Evolutionary conservation across 2,113 vertebrate species (phyloP), one percentile per base, ranked within the genome.

Genomic region (Rhinichthys klamathensis): DNA sequence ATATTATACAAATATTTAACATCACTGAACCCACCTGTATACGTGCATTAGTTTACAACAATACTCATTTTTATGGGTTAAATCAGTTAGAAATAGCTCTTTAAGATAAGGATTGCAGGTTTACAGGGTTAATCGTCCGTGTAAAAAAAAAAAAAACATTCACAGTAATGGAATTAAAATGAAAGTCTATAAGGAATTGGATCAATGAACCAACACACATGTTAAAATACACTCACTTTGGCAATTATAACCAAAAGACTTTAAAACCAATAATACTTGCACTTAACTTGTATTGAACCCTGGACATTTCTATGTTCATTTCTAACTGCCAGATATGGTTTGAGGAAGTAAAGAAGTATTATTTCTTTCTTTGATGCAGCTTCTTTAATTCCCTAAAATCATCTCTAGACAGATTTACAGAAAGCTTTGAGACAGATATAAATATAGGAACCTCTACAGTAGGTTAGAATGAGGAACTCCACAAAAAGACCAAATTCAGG

Each of bases 371-470:
- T 72, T 41, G 35, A 18, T 3, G 44, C 13, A 30, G 13, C 15
- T 49, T 74, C 72, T 74, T 16, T 16, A 74, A 74, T 46, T 74
- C 72, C 44, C 44, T 74, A 49, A 73, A 75, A 75, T 49, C 3
- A 13, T 75, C 15, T 49, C 44, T 75, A 49, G 38, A 75, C 44
- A 49, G 72, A 74, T 27, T 75, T 49, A 27, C 72, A 75, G 44
- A 75, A 51, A 9, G 44, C 12, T 27, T 51, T 15, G 2, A 75
- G n/a, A 27, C 72, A 27, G 13, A 75, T 75, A 18, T 75, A 75
- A 49, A 49, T 74, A 49, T 74, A 15, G 44, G 41, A 75, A 75
- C 41, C 72, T 49, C 12, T 74, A 30, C 30, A 30, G 30, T 30
- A 49, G 44, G 41, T 49, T 74, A 27, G n/a, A 74, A 27, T 16